Evolutionary conservation across 2,888 invertebrate species (phyloP).

Genomic region (Margaritifera margaritifera): DNA sequence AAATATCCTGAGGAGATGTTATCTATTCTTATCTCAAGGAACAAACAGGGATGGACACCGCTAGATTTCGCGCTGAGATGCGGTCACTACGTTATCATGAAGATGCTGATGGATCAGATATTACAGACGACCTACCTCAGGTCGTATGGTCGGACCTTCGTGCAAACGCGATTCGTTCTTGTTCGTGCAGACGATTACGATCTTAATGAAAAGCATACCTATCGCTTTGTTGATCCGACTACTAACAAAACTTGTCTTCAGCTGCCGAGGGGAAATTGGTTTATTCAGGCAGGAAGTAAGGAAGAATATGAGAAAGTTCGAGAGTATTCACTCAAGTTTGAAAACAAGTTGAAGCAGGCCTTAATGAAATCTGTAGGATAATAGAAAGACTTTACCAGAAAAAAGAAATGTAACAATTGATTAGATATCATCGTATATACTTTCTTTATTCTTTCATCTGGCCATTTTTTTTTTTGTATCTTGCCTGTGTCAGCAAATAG

Average conservation of each 20-base stretch:
- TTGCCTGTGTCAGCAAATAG: too few relatives aligned
- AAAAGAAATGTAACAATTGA: too few relatives aligned
- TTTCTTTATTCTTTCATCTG: too few relatives aligned
- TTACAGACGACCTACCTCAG: conserved; percentile 14
- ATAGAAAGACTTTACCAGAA: too few relatives aligned
- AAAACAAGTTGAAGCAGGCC: conserved; percentile 31
- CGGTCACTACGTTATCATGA: conserved; percentile 32
- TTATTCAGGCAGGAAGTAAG: conserved; percentile 36
- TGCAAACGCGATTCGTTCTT: conserved; percentile 37
- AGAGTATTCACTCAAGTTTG: conserved; percentile 29
- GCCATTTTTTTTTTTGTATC: too few relatives aligned
- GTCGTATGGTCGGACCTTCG: conserved; percentile 29
- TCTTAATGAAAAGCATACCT: conserved; percentile 27
- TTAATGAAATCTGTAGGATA: conserved; percentile 24
- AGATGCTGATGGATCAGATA: conserved; percentile 25
- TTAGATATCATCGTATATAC: too few relatives aligned
- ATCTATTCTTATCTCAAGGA: conserved; percentile 26
- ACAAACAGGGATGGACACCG: conserved; percentile 41
- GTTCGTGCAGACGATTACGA: conserved; percentile 36
- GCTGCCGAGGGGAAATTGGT: conserved; percentile 40
- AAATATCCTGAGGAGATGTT: conserved; percentile 30
- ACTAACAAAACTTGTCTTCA: conserved; percentile 31
- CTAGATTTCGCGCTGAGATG: conserved; percentile 39
- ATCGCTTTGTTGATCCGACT: conserved; percentile 26
- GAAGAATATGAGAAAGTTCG: conserved; percentile 39